phyloP scores from a whole-genome alignment of 2,888 invertebrate species.

The Rhingia campestris region DNA sequence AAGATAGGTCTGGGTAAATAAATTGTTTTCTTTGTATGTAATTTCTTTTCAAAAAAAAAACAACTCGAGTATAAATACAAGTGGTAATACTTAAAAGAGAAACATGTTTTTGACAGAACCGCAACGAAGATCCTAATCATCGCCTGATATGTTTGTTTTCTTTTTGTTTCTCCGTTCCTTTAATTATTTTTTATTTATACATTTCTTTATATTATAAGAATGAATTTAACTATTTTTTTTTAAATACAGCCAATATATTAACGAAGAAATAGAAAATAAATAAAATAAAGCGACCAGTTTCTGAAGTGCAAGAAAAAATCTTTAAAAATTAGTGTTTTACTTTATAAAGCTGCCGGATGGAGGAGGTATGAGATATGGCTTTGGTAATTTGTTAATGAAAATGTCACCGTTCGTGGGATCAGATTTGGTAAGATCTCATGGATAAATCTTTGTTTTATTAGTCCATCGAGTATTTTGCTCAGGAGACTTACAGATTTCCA shows the following conservation, averaged over 20 bases:
- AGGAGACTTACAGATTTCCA: too few species aligned
- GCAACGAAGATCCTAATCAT: slow-evolving; percentile 48
- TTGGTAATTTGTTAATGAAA: neutral
- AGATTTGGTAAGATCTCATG: too few species aligned
- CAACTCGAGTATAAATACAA: slow-evolving; percentile 62
- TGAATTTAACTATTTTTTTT: slow-evolving; percentile 71
- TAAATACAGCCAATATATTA: slow-evolving; percentile 67
- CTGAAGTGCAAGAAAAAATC: slow-evolving; percentile 51
- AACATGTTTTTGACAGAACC: slow-evolving; percentile 53
- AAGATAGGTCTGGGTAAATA: slow-evolving; percentile 94
- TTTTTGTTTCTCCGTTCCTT: slow-evolving; percentile 32
- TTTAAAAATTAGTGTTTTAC: slow-evolving; percentile 46
- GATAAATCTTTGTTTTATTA: too few species aligned
- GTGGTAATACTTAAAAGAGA: slow-evolving; percentile 60
- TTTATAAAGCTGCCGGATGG: neutral
- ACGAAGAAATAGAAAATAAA: slow-evolving; percentile 56
- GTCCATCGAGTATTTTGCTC: too few species aligned
- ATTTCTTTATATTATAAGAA: slow-evolving; percentile 63
- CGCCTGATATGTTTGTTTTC: slow-evolving; percentile 53
- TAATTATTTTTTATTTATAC: slow-evolving; percentile 58
- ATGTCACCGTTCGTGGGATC: too few species aligned
- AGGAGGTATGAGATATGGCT: neutral
- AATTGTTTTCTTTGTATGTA: slow-evolving; percentile 75
- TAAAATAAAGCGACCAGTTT: slow-evolving; percentile 55
- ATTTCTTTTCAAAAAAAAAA: slow-evolving; percentile 54